phyloP scores from a whole-genome alignment of 2,797 vertebrate species.

The Epinephelus malabaricus region DNA sequence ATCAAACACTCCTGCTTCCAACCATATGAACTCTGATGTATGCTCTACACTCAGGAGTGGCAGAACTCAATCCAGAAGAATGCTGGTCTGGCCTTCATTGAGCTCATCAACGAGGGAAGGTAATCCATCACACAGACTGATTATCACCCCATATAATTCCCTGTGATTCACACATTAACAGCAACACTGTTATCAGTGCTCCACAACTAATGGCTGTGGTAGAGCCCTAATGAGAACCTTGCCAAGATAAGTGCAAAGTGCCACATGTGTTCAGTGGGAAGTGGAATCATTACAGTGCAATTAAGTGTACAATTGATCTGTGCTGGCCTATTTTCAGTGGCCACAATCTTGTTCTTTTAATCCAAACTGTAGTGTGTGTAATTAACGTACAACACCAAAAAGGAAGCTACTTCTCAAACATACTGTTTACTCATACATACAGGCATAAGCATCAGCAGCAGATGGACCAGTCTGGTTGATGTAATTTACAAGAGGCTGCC shows the following conservation, averaged over 20 bases:
- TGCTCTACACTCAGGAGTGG: slow-evolving; percentile 90
- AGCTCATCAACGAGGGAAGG: slow-evolving; percentile 99
- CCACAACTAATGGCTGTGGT: slow-evolving; percentile 43
- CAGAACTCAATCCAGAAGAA: slow-evolving; percentile 99
- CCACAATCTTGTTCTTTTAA: slow-evolving; percentile 17
- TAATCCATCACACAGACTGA: slow-evolving; percentile 81
- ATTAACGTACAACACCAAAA: slow-evolving; percentile 11
- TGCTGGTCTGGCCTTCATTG: slow-evolving; percentile 98
- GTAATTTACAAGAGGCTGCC: background rate
- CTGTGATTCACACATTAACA: slow-evolving; percentile 42
- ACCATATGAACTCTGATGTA: background rate
- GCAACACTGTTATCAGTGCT: slow-evolving; percentile 48
- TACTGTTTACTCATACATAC: background rate
- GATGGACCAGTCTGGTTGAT: background rate
- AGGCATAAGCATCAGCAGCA: background rate
- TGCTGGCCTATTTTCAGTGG: slow-evolving; percentile 24
- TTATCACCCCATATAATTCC: slow-evolving; percentile 21
- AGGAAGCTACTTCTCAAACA: background rate
- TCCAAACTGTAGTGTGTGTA: background rate
- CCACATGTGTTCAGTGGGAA: slow-evolving; percentile 56
- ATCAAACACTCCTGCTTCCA: background rate
- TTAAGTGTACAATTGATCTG: slow-evolving; percentile 50
- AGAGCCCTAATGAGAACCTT: slow-evolving; percentile 51
- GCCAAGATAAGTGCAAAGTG: slow-evolving; percentile 50
- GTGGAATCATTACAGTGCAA: slow-evolving; percentile 47